Conservation (phyloP, 2,113 vertebrate genomes). For the Bombycilla garrulus region DNA sequence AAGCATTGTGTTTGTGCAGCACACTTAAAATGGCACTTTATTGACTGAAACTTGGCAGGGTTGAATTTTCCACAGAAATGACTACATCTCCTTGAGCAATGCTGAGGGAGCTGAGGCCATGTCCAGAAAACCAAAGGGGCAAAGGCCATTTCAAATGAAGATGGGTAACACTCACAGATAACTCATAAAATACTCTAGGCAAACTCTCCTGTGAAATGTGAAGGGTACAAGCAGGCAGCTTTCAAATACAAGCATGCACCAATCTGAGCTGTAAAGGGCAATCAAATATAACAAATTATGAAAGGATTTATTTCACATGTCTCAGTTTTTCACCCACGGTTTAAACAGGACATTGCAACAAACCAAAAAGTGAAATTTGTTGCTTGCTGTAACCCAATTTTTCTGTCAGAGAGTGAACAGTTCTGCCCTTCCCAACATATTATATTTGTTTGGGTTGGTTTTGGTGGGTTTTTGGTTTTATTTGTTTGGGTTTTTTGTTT, state of each 20-base stretch:
- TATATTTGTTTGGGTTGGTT: neutral
- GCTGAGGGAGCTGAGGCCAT: neutral
- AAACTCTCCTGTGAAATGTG: neutral
- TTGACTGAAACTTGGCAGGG: neutral
- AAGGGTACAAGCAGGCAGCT: neutral
- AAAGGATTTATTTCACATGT: neutral
- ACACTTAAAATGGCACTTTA: neutral
- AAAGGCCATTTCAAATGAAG: neutral
- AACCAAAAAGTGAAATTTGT: neutral
- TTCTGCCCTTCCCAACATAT: neutral
- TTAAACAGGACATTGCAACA: neutral
- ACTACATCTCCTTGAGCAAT: rapidly evolving
- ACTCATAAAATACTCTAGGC: neutral
- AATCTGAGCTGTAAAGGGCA: neutral
- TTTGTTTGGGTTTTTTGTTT: neutral
- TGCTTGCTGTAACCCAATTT: neutral
- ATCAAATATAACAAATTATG: neutral
- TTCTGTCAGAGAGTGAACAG: neutral
- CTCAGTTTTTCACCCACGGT: neutral
- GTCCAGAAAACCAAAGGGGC: neutral
- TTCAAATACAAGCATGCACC: neutral
- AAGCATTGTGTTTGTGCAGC: neutral
- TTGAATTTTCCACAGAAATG: neutral
- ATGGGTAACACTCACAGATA: neutral
- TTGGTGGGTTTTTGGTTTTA: neutral